Percentiles rank a stretch among this genome's conserved stretches.
Conservation (phyloP, 2,113 vertebrate species). For the Procapra przewalskii region DNA sequence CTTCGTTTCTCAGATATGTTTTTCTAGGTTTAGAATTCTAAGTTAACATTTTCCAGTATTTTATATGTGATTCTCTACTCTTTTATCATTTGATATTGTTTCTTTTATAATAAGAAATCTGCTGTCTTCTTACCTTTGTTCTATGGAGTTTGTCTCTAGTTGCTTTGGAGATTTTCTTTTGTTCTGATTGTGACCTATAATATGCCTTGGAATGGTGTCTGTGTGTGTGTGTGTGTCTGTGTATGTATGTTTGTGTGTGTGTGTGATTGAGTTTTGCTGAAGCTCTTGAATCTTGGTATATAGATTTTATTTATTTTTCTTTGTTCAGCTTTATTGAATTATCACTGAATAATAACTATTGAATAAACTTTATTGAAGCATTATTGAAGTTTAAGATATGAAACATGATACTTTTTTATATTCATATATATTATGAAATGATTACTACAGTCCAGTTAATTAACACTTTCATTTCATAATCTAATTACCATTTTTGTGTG, state of each 20-base stretch:
- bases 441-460: not conserved
- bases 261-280: not conserved
- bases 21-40: not conserved
- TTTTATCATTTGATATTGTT: not conserved
- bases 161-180: not conserved
- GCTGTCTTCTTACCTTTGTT: not conserved
- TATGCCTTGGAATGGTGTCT: not conserved
- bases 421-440: not conserved
- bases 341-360: not conserved
- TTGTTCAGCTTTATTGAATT: not conserved
- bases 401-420: not conserved
- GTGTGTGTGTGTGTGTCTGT: not conserved
- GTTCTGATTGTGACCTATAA: not conserved
- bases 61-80: not conserved
- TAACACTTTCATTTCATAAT: not conserved
- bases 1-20: not conserved
- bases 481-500: not conserved
- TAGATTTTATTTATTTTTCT: not conserved
- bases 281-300: not conserved
- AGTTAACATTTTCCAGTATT: not conserved
- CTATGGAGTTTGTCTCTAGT: not conserved
- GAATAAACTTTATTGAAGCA: not conserved
- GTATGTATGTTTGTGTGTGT: no score
- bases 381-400: not conserved
- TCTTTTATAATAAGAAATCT: not conserved